phyloP scores from a whole-genome alignment of 92 coral and sea anemone genomes.

The Epizoanthus rinbou region DNA sequence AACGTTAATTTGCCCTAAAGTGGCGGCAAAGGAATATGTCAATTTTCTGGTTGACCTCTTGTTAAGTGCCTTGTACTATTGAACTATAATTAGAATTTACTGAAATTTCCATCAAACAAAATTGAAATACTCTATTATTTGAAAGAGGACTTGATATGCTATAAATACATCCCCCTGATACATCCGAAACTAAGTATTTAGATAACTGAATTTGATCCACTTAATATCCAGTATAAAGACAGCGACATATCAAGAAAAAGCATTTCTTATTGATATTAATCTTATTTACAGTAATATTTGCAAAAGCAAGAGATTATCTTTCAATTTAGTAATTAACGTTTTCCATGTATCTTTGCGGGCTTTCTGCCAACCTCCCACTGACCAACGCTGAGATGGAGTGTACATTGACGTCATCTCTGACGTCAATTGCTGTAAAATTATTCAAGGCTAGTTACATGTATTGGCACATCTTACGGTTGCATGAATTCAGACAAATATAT shows the following conservation, averaged over 20 bases:
- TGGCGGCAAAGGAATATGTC: neutral
- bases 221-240: neutral
- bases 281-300: neutral
- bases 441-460: constrained; percentile 20
- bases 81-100: constrained; percentile 8
- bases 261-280: neutral
- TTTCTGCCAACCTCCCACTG: neutral
- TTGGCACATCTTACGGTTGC: neutral
- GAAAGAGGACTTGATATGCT: too few species aligned
- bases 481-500: neutral
- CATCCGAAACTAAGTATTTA: neutral
- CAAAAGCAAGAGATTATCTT: neutral
- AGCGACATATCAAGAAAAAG: neutral
- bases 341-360: neutral
- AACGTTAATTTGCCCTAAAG: neutral
- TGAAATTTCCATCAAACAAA: neutral
- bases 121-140: neutral
- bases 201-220: neutral
- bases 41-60: neutral
- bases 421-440: neutral
- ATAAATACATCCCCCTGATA: too few species aligned
- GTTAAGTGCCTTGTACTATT: neutral
- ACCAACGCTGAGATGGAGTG: constrained; percentile 17
- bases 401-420: constrained; percentile 12
- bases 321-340: neutral